These are phyloP conservation scores for Dendrolimus kikuchii DNA, from an alignment of 1,140 invertebrate species.

Conservation along the genomic window DNA sequence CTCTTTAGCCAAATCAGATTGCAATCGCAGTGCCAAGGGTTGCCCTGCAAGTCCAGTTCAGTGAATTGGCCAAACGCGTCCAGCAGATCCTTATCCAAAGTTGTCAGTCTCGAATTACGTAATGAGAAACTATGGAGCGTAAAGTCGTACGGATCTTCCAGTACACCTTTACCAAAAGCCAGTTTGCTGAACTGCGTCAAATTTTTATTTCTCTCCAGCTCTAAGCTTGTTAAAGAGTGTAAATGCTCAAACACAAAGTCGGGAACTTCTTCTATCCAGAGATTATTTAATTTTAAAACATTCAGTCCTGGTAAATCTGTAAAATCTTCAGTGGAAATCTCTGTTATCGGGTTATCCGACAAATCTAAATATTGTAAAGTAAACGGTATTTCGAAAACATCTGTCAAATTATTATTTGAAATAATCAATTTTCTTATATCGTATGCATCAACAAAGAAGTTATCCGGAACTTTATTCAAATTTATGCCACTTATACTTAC, in stretches of 20 bases:
- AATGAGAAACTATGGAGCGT: constrained; percentile 45
- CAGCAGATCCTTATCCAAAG: constrained; percentile 35
- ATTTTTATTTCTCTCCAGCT: constrained; percentile 56
- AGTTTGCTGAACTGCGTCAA: constrained; percentile 42
- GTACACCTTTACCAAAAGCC: constrained; percentile 51
- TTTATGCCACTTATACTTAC: constrained; percentile 50
- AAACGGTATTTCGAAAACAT: constrained; percentile 54
- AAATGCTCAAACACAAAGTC: constrained; percentile 42
- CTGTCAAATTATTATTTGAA: constrained; percentile 46
- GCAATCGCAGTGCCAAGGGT: constrained; percentile 63
- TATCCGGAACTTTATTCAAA: constrained; percentile 38
- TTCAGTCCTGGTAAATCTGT: constrained; percentile 42
- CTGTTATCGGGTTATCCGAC: constrained; percentile 52
- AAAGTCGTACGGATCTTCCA: constrained; percentile 54
- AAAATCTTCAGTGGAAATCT: constrained; percentile 51
- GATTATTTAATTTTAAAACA: constrained; percentile 54
- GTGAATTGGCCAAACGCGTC: constrained; percentile 44
- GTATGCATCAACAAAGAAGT: constrained; percentile 59
- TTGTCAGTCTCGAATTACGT: constrained; percentile 44
- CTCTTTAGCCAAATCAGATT: constrained; percentile 50
- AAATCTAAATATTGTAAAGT: constrained; percentile 62
- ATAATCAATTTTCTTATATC: constrained; percentile 47
- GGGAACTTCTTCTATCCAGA: constrained; percentile 46
- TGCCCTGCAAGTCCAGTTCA: constrained; percentile 55
- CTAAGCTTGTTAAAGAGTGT: constrained; percentile 37